A percentile compares a stretch with the other conserved stretches of the same genome.
Conservation (phyloP, 2,113 vertebrate species). For the Cheirogaleus medius region DNA sequence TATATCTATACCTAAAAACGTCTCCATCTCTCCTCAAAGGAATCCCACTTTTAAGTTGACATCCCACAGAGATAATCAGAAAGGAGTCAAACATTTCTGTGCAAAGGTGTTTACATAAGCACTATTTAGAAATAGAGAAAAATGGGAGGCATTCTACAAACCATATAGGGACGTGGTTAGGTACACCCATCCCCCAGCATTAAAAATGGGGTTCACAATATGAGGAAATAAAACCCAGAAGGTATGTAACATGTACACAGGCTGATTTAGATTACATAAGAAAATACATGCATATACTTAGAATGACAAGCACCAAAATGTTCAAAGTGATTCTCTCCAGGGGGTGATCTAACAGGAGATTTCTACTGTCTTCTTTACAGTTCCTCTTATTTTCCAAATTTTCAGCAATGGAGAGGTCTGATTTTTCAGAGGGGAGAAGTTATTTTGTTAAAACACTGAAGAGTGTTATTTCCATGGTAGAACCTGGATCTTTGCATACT, state of each 20-base stretch:
- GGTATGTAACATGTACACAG: accelerated
- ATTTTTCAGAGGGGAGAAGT: not conserved
- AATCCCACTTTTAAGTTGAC: not conserved
- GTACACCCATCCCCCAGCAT: too few relatives aligned
- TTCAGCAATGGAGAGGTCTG: not conserved
- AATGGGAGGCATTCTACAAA: not conserved
- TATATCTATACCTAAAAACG: not conserved
- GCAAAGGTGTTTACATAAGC: not conserved
- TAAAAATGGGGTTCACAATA: not conserved
- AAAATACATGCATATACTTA: not conserved
- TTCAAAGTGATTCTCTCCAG: not conserved
- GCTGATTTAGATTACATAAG: not conserved
- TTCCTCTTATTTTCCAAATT: not conserved
- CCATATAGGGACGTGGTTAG: not conserved
- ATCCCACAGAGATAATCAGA: not conserved
- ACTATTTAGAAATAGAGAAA: not conserved
- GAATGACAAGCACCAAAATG: too few relatives aligned
- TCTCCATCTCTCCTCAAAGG: not conserved
- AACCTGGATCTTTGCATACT: not conserved
- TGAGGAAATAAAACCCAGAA: not conserved
- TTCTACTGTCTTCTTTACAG: not conserved
- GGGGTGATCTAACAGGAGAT: too few relatives aligned
- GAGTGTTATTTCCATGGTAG: not conserved
- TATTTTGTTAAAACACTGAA: not conserved
- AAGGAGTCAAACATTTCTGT: not conserved